Percentiles rank a stretch among this genome's conserved stretches.
Evolutionary conservation across 2,888 invertebrate species (phyloP).

Genomic region (Orthosia cruda): DNA sequence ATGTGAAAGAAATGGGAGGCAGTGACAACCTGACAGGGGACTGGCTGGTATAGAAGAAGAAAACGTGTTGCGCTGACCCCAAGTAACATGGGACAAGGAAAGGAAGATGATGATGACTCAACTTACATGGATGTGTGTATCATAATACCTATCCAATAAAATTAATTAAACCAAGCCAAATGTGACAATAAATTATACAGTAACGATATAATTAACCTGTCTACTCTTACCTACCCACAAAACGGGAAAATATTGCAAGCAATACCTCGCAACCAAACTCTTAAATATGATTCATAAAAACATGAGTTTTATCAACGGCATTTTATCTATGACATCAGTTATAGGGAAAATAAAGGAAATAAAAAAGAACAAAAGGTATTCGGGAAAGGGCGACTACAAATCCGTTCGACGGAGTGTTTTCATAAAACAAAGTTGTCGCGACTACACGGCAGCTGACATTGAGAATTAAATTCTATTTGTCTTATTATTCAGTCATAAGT

Average conservation of each 20-base stretch:
- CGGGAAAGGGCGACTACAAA: neutral
- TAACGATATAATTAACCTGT: too few relatives aligned
- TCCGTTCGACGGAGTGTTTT: neutral
- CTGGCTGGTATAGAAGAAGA: too few relatives aligned
- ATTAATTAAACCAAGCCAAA: too few relatives aligned
- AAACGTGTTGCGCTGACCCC: too few relatives aligned
- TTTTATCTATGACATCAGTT: slow-evolving; percentile 29
- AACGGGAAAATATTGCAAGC: slow-evolving; percentile 2
- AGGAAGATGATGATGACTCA: too few relatives aligned
- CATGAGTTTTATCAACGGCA: slow-evolving; percentile 7
- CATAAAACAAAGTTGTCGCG: slow-evolving; percentile 1
- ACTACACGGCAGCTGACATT: slow-evolving; percentile 45
- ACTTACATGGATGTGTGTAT: too few relatives aligned
- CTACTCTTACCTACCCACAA: neutral
- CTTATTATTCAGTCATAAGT: slow-evolving; percentile 30
- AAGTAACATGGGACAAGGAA: too few relatives aligned
- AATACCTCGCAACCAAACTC: neutral
- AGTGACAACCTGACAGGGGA: too few relatives aligned
- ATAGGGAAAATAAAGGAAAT: neutral
- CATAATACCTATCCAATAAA: too few relatives aligned
- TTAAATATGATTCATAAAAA: slow-evolving; percentile 28
- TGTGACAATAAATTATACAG: too few relatives aligned
- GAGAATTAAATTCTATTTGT: slow-evolving; percentile 21
- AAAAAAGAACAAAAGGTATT: neutral
- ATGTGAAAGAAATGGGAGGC: too few relatives aligned